These are phyloP conservation scores for Borostomias antarcticus DNA, from an alignment of 2,797 vertebrate genomes.

Conservation along the genomic window DNA sequence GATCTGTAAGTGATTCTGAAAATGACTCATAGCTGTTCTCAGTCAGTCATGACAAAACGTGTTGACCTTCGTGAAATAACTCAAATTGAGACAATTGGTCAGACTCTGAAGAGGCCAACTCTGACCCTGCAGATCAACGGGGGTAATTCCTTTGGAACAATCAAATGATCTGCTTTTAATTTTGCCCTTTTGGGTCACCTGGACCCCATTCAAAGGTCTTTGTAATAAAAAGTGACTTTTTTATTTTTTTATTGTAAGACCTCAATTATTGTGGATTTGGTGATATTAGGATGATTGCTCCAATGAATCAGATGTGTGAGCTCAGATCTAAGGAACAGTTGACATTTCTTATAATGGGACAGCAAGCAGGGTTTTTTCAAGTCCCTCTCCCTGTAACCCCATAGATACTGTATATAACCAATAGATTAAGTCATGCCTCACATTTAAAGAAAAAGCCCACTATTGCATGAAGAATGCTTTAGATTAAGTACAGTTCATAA, in stretches of 20 bases:
- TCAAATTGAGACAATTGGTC: constrained; percentile 49
- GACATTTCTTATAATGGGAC: constrained; percentile 54
- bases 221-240: constrained; percentile 37
- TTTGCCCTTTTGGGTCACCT: constrained; percentile 63
- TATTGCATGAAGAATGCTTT: too few relatives aligned
- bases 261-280: constrained; percentile 71
- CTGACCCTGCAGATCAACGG: constrained; percentile 58
- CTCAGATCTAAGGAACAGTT: constrained; percentile 43
- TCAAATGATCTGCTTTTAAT: constrained; percentile 67
- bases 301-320: constrained; percentile 69
- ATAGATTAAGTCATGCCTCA: too few relatives aligned
- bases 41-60: constrained; percentile 62
- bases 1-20: too few relatives aligned
- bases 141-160: constrained; percentile 58
- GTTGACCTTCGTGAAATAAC: constrained; percentile 63
- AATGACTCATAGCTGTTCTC: constrained; percentile 55
- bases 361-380: constrained; percentile 20
- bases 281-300: constrained; percentile 68
- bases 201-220: constrained; percentile 41
- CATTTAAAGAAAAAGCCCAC: too few relatives aligned
- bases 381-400: not conserved
- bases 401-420: too few relatives aligned
- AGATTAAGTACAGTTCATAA: too few relatives aligned
- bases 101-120: constrained; percentile 50
- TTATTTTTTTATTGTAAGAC: constrained; percentile 61